Conservation (phyloP, 2,113 vertebrate genomes). For the Atlantisia rogersi region DNA sequence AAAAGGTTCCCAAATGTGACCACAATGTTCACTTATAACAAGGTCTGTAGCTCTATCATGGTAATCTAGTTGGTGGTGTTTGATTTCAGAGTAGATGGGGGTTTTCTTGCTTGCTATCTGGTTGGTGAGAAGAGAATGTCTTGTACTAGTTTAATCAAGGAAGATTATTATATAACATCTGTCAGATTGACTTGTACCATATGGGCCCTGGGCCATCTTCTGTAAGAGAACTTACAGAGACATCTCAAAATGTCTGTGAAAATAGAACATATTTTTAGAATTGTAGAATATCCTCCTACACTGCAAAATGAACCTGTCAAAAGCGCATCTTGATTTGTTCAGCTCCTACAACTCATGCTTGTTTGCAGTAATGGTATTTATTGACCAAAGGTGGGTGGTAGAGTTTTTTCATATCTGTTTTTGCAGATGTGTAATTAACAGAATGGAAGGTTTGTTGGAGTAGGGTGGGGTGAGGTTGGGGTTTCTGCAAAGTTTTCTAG, state of each 20-base stretch:
- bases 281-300: slow-evolving; percentile 72
- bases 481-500: background rate
- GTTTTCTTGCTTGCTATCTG: slow-evolving; percentile 18
- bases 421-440: slow-evolving; percentile 53
- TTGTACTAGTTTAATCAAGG: slow-evolving; percentile 57
- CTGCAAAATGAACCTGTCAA: slow-evolving; percentile 72
- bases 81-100: background rate
- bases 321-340: slow-evolving; percentile 72
- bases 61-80: background rate
- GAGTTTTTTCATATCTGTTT: background rate
- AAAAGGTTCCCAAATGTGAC: background rate
- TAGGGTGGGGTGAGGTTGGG: background rate
- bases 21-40: background rate
- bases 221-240: slow-evolving; percentile 61
- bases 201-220: slow-evolving; percentile 67
- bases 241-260: slow-evolving; percentile 69
- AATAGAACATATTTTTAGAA: slow-evolving; percentile 71
- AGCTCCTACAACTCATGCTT: slow-evolving; percentile 55
- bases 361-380: slow-evolving; percentile 68
- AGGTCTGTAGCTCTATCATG: background rate
- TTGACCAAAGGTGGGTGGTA: slow-evolving; percentile 64
- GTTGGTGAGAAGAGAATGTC: slow-evolving; percentile 41
- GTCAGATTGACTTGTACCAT: slow-evolving; percentile 66
- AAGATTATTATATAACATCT: slow-evolving; percentile 69
- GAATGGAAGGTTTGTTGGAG: background rate